Evolutionary conservation across 2,797 vertebrate species (phyloP), one percentile per base, ranked within the genome.

Genomic region (Microtus obscurus): DNA sequence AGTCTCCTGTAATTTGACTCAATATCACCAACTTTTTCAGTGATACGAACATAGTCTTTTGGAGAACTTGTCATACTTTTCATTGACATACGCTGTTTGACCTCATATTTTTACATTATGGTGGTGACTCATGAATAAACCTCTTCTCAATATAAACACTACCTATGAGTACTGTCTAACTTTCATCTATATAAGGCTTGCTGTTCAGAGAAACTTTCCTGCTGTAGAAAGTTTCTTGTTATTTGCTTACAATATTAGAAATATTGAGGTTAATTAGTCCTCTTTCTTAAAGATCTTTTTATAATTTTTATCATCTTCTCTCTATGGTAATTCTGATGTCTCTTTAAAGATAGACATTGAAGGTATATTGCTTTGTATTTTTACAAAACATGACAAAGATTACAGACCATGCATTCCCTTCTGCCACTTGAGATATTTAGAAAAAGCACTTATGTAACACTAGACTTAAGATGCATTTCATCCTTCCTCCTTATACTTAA

Each of bases 191-290:
- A 73, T 81, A 69, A 59, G 7, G 17, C 4, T 89, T 93, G 7
- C 29, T 25, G 88, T 90, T 86, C 40, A 87, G 76, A 89, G 1
- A 79, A 34, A 43, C 13, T 69, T 43, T 82, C 3, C 34, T 80
- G 2, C n/a, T 83, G 3, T 11, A 92, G 51, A 67, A 53, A 69
- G 87, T 81, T 67, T 43, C 53, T 37, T 93, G 14, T 27, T 91
- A 17, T 92, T 85, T 31, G 21, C 78, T 89, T 91, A 79, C 4
- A 82, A 25, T 25, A 13, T 2, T 88, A 73, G 67, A 93, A 65
- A 88, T 78, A 88, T 59, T 93, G 37, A 71, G 83, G 59, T 78
- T 86, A 95, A 40, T 88, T 74, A 92, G n/a, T 89, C 61, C 2
- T 27, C 56, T 74, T 73, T 23, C 27, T 79, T 87, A 87, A 82